These are phyloP conservation scores for Dicrurus megarhynchus DNA, from an alignment of 2,113 vertebrate genomes.

Conservation along the genomic window DNA sequence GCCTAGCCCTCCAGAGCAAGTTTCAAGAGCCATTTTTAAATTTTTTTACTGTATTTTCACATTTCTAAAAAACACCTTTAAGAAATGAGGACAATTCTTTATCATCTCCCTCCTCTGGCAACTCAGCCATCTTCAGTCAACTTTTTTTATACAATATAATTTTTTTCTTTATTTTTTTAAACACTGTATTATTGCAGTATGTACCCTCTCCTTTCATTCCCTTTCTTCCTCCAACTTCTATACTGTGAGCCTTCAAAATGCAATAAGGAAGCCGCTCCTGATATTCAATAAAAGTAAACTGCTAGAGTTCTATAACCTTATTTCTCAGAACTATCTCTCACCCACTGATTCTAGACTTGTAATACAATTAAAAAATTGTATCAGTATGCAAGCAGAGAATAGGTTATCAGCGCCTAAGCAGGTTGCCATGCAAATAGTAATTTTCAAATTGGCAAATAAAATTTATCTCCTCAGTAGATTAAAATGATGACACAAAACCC, in stretches of 20 bases:
- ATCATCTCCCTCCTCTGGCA: background rate
- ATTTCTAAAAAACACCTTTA: background rate
- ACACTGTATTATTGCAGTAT: background rate
- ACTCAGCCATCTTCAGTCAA: background rate
- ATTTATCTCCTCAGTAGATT: background rate
- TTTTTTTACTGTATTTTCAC: background rate
- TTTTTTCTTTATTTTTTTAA: background rate
- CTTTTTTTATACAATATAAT: background rate
- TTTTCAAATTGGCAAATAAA: background rate
- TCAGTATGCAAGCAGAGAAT: background rate
- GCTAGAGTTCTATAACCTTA: background rate
- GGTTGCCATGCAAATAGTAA: background rate
- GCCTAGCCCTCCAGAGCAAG: background rate
- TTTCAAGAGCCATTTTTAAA: background rate
- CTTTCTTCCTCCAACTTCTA: background rate
- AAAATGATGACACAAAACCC: background rate
- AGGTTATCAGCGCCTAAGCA: background rate
- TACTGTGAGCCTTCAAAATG: background rate
- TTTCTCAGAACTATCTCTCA: background rate
- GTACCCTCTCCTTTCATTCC: background rate
- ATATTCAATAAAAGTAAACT: background rate
- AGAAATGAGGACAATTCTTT: background rate
- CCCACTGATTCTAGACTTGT: background rate
- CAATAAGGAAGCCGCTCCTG: background rate
- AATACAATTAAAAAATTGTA: background rate